Evolutionary conservation across 2,888 invertebrate species (phyloP), one percentile per base, ranked within the genome.

Genomic region (Lithophane leautieri): DNA sequence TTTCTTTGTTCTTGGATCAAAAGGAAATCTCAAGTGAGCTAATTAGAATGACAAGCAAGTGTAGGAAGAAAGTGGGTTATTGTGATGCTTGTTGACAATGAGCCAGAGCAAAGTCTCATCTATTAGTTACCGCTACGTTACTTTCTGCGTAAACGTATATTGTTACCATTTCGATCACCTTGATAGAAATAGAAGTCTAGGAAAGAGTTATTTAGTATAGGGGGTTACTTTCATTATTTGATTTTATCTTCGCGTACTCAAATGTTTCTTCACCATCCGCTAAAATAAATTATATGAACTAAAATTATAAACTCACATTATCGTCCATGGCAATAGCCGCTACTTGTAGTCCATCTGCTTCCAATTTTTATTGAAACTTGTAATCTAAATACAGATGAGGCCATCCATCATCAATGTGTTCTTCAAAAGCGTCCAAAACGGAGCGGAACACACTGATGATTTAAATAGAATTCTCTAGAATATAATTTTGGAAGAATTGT

Each of bases 41-140:
- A 74, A 68, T 82, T 78, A 72, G 72, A 87, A 79, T 87, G 77
- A 83, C 81, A 85, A 76, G 71, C 75, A 78, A 77, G 73, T 75
- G 69, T 71, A 54, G 50, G n/a, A 72, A 75, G 87, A 87, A 86
- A 86, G 85, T 86, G 75, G 82, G 79, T 80, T 76, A 76, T 70
- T 76, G 73, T 77, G 77, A 67, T 76, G 58, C 56, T 71, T 34
- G 81, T 73, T 84, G 77, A 85, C 82, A 83, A 83, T 85, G 70
- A 73, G 71, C 68, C 65, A 81, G 63, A 75, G 63, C 34, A 54
- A 22, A 66, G 75, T 75, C 74, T 80, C 80, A 69, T 84, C 75
- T 83, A 62, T 81, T 73, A 83, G 70, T 75, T 82, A 75, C 81
- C 84, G 84, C 81, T 82, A 75, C 47, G 4, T 56, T 73, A 69